Evolutionary conservation across 2,797 vertebrate species (phyloP).

Genomic region (Gymnoscopelus braueri): DNA sequence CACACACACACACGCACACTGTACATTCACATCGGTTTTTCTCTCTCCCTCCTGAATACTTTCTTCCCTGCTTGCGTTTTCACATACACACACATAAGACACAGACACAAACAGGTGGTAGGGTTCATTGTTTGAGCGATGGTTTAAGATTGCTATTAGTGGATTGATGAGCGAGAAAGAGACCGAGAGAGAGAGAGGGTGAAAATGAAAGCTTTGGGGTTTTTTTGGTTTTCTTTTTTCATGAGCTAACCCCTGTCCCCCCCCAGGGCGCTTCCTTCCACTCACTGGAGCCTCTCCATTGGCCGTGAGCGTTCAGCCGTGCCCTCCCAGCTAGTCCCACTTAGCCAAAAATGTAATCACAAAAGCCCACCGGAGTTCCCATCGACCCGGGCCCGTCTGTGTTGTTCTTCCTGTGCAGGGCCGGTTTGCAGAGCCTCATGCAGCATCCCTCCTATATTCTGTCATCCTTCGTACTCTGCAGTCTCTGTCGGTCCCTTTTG

Average conservation of each 20-base stretch:
- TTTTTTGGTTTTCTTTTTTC: slow-evolving; percentile 57
- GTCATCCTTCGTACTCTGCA: background rate
- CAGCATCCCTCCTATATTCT: background rate
- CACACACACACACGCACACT: slow-evolving; percentile 35
- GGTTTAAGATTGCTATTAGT: slow-evolving; percentile 60
- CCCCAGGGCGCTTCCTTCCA: slow-evolving; percentile 29
- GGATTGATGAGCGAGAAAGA: background rate
- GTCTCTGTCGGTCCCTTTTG: background rate
- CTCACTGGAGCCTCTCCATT: slow-evolving; percentile 23
- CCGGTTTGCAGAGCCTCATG: slow-evolving; percentile 12
- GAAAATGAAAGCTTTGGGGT: slow-evolving; percentile 42
- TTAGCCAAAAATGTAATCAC: slow-evolving; percentile 65
- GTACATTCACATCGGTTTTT: slow-evolving; percentile 12
- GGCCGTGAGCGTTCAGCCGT: slow-evolving; percentile 47
- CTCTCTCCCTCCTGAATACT: too few relatives aligned
- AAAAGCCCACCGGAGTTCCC: slow-evolving; percentile 48
- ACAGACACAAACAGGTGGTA: slow-evolving; percentile 9
- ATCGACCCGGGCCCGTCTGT: slow-evolving; percentile 33
- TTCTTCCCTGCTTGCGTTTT: too few relatives aligned
- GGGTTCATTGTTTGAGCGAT: slow-evolving; percentile 35
- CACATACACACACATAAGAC: background rate
- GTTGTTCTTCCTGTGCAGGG: slow-evolving; percentile 8
- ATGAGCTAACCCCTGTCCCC: slow-evolving; percentile 42
- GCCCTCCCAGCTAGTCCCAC: slow-evolving; percentile 59
- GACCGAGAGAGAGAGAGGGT: slow-evolving; percentile 53